phyloP scores from a whole-genome alignment of 1,140 invertebrate genomes.

The Bemisia tabaci region DNA sequence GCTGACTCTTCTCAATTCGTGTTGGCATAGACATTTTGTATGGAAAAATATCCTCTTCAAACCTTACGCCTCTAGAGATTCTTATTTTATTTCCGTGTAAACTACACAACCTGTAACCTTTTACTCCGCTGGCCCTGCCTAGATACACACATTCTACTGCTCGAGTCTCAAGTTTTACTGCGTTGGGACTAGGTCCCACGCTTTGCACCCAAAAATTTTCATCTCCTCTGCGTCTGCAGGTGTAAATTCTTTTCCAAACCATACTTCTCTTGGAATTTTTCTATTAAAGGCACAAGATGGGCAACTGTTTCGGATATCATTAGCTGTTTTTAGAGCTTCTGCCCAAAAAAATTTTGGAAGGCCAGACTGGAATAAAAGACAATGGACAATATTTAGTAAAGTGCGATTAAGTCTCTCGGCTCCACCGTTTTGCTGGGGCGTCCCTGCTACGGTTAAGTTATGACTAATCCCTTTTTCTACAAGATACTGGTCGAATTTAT shows the following conservation, averaged over 20 bases:
- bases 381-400: slow-evolving; percentile 24
- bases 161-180: background rate
- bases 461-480: background rate
- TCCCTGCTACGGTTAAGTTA: background rate
- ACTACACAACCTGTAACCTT: background rate
- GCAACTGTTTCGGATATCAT: background rate
- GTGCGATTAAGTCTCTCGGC: slow-evolving; percentile 31
- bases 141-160: background rate
- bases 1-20: background rate
- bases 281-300: background rate
- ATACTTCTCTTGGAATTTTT: background rate
- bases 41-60: background rate
- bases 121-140: background rate
- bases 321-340: background rate
- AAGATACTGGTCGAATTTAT: slow-evolving; percentile 22
- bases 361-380: background rate
- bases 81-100: background rate
- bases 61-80: background rate
- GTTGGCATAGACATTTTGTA: background rate
- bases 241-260: background rate
- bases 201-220: background rate
- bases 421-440: slow-evolving; percentile 32
- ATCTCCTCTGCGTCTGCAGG: background rate
- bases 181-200: background rate
- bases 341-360: background rate